These are phyloP conservation scores for Drosophila santomea DNA, from an alignment of 1,140 invertebrate species.

Conservation along the genomic window DNA sequence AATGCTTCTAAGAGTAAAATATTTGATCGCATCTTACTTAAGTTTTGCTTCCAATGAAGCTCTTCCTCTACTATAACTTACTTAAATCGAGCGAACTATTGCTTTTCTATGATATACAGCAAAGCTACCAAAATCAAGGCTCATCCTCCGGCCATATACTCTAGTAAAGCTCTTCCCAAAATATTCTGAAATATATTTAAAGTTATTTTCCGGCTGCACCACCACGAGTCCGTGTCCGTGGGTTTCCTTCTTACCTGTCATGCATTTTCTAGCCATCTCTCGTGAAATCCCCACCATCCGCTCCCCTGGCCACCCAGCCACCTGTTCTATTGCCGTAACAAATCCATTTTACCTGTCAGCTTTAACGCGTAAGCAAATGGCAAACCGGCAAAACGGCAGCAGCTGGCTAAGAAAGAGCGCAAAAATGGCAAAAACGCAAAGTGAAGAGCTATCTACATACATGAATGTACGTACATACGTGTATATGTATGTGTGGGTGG, in stretches of 20 bases:
- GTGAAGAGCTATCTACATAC: slow-evolving; percentile 24
- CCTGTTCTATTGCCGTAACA: slow-evolving; percentile 74
- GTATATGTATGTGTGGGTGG: not conserved
- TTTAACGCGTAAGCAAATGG: slow-evolving; percentile 79
- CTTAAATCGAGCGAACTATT: too few species aligned
- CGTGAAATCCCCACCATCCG: not conserved
- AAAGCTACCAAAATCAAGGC: too few species aligned
- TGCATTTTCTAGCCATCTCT: slow-evolving; percentile 16
- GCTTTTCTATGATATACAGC: too few species aligned
- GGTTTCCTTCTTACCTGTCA: slow-evolving; percentile 36
- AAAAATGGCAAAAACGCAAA: slow-evolving; percentile 14
- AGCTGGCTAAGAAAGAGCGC: slow-evolving; percentile 36
- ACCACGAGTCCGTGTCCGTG: slow-evolving; percentile 5
- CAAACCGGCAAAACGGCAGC: slow-evolving; percentile 62
- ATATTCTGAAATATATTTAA: not conserved
- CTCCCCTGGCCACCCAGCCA: not conserved
- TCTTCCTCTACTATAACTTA: too few species aligned
- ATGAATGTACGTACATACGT: not conserved
- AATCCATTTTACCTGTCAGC: slow-evolving; percentile 80
- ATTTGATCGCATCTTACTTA: too few species aligned
- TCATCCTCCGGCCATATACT: too few species aligned
- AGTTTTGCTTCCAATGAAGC: too few species aligned
- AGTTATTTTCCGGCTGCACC: slow-evolving; percentile 12
- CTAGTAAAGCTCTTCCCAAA: not conserved
- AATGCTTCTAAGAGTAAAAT: too few species aligned